Conservation (phyloP, 2,113 vertebrate species). For the Vimba vimba region DNA sequence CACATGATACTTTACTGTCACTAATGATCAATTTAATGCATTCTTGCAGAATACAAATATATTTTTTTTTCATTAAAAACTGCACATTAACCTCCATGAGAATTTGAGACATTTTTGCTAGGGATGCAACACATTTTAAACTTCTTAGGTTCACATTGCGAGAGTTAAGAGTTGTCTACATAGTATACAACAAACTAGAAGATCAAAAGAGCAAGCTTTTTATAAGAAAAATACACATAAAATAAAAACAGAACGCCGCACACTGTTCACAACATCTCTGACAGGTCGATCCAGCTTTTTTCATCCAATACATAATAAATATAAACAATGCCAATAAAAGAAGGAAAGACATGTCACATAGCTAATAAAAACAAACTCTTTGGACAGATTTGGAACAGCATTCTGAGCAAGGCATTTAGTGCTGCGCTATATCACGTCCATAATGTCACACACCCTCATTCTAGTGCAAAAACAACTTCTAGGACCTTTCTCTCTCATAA, state of each 20-base stretch:
- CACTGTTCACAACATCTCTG: not conserved
- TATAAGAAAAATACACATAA: not conserved
- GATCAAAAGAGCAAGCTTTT: not conserved
- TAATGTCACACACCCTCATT: conserved; percentile 10
- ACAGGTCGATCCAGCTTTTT: conserved; percentile 2
- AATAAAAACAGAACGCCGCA: not conserved
- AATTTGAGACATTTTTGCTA: not conserved
- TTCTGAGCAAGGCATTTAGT: not conserved
- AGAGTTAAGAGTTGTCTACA: not conserved
- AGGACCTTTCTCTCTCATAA: not conserved
- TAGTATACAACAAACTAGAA: not conserved
- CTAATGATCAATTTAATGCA: too few species aligned
- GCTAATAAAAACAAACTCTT: not conserved
- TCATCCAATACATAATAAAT: not conserved
- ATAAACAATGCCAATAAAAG: conserved; percentile 17
- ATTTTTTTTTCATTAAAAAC: too few species aligned
- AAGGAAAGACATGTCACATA: not conserved
- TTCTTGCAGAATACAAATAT: too few species aligned
- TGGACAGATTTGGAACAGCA: not conserved
- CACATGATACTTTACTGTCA: too few species aligned
- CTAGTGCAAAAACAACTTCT: not conserved
- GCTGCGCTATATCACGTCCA: not conserved
- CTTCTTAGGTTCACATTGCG: not conserved
- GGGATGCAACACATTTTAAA: not conserved
- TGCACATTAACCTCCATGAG: not conserved